A percentile compares a stretch with the other conserved stretches of the same genome.
phyloP scores from a whole-genome alignment of 2,113 vertebrate species.

The Tachysurus fulvidraco region DNA sequence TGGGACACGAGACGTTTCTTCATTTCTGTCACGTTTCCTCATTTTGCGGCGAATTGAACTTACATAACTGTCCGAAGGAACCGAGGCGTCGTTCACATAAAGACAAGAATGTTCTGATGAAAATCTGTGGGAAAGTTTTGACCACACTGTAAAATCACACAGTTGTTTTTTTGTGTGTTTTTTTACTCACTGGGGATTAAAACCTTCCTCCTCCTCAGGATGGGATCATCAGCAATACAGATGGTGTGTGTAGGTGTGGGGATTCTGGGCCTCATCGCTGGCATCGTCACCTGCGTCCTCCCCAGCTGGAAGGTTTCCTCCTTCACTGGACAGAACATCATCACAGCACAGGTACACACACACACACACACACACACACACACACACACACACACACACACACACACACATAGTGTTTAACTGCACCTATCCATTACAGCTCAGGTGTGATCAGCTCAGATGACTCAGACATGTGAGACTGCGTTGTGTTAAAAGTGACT shows the following conservation, averaged over 20 bases:
- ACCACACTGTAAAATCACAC: no score
- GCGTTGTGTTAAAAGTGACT: neutral
- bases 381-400: neutral
- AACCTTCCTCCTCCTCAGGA: constrained; percentile 57
- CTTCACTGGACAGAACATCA: constrained; percentile 70
- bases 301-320: constrained; percentile 74
- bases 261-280: constrained; percentile 70
- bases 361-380: neutral
- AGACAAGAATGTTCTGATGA: no score
- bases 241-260: constrained; percentile 69
- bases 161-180: no score
- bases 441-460: neutral
- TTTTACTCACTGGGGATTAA: neutral
- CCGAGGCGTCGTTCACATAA: neutral
- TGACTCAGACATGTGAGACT: neutral
- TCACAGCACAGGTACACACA: constrained; percentile 72
- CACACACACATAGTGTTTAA: neutral
- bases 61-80: neutral
- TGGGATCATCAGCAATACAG: constrained; percentile 71
- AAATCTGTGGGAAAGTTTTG: no score
- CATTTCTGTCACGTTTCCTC: no score
- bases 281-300: constrained; percentile 68
- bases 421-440: neutral
- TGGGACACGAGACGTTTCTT: no score
- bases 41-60: neutral